Evolutionary conservation across 2,113 vertebrate genomes (phyloP).

Genomic region (Lophius piscatorius): DNA sequence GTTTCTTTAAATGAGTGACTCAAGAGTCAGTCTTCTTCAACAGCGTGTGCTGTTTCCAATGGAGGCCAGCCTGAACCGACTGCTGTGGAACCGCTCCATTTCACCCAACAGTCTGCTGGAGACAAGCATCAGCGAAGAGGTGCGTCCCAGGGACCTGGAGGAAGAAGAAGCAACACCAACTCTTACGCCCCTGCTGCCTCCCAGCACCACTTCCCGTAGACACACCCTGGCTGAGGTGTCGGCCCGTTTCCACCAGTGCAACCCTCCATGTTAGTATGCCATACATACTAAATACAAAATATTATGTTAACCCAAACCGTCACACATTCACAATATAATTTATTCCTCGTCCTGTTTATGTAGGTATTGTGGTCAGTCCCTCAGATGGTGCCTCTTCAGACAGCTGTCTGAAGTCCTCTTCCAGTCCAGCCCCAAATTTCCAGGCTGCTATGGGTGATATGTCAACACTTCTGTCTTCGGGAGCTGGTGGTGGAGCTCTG

Average conservation of each 20-base stretch:
- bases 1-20: not conserved
- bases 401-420: conserved; percentile 88
- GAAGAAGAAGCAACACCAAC: conserved; percentile 84
- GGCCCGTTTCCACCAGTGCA: conserved; percentile 85
- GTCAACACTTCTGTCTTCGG: conserved; percentile 78
- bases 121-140: conserved; percentile 89
- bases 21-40: conserved; percentile 16
- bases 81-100: conserved; percentile 86
- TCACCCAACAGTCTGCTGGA: conserved; percentile 92
- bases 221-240: conserved; percentile 95
- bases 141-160: conserved; percentile 83
- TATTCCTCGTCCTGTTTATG: not conserved
- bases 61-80: conserved; percentile 84
- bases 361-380: conserved; percentile 88
- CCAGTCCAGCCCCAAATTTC: conserved; percentile 70
- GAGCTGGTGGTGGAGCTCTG: conserved; percentile 71
- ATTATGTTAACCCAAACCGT: not conserved
- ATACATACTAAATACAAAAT: not conserved
- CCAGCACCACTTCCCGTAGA: conserved; percentile 85
- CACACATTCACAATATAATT: not conserved
- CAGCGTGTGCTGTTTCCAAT: conserved; percentile 89
- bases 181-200: conserved; percentile 69
- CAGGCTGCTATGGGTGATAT: conserved; percentile 71
- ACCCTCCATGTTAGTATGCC: conserved; percentile 87
- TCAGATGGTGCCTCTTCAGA: conserved; percentile 91